Evolutionary conservation across 2,113 vertebrate species (phyloP).

Genomic region (Scalopus aquaticus): DNA sequence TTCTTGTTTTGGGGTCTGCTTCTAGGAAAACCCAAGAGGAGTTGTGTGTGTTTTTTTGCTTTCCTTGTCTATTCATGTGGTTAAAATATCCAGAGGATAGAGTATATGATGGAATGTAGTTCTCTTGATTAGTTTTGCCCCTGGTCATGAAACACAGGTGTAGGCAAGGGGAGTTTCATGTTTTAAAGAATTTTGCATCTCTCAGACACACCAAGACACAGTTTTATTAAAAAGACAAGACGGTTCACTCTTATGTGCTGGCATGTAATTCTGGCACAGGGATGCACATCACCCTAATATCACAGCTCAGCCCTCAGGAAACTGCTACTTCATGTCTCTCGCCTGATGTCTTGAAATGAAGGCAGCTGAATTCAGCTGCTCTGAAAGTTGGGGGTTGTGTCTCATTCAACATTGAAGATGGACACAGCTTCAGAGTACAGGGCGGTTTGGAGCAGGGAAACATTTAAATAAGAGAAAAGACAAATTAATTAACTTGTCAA

Average conservation of each 20-base stretch:
- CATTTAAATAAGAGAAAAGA: conserved; percentile 12
- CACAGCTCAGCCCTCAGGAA: neutral
- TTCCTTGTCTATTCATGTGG: neutral
- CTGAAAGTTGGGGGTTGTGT: neutral
- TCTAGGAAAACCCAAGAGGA: neutral
- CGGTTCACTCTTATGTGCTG: neutral
- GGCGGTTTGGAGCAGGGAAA: neutral
- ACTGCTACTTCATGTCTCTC: neutral
- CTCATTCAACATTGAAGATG: neutral
- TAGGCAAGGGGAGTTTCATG: neutral
- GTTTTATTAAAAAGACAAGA: neutral
- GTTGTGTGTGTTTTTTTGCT: neutral
- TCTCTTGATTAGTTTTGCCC: neutral
- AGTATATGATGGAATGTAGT: neutral
- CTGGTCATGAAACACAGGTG: neutral
- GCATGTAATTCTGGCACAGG: neutral
- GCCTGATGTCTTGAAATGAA: neutral
- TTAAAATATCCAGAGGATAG: neutral
- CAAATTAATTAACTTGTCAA: conserved; percentile 2
- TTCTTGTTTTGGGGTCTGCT: neutral
- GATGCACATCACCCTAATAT: neutral
- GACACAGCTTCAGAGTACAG: neutral
- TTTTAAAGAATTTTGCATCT: neutral
- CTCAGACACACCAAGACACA: neutral
- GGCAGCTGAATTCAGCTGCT: neutral